These are phyloP conservation scores for Ammospiza caudacuta DNA, from an alignment of 2,113 vertebrate species.

Conservation along the genomic window DNA sequence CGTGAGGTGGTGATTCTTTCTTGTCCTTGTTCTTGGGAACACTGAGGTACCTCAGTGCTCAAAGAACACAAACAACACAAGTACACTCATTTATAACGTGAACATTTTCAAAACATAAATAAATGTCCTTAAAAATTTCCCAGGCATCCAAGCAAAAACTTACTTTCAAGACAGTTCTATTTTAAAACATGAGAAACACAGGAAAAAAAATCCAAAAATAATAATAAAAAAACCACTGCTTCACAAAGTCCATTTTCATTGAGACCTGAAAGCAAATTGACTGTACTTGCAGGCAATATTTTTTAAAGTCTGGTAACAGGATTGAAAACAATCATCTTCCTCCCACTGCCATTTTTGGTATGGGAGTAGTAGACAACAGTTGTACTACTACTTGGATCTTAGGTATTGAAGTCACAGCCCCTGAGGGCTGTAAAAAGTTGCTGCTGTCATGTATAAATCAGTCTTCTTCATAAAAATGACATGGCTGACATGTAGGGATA, in stretches of 20 bases:
- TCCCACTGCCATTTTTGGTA: slow-evolving; percentile 28
- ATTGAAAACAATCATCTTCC: not conserved
- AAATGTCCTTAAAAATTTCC: not conserved
- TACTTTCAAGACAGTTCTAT: not conserved
- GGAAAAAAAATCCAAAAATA: not conserved
- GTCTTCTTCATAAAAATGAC: slow-evolving; percentile 45
- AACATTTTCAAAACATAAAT: not conserved
- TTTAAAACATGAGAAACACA: not conserved
- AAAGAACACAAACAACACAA: not conserved
- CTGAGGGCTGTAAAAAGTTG: slow-evolving; percentile 32
- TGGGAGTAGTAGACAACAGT: not conserved
- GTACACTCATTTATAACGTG: not conserved
- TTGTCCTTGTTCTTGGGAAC: not conserved
- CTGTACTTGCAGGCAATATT: not conserved
- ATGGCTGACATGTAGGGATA: slow-evolving; percentile 25
- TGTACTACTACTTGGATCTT: not conserved
- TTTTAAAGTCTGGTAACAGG: slow-evolving; percentile 2
- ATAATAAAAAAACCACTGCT: not conserved
- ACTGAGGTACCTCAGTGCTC: not conserved
- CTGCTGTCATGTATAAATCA: slow-evolving; percentile 49
- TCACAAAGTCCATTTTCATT: not conserved
- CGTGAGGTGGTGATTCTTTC: accelerated
- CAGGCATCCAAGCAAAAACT: not conserved
- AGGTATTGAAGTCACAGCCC: slow-evolving; percentile 35
- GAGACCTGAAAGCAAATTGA: not conserved